Conservation (phyloP, 2,797 vertebrate genomes). For the Syngnathus acus region DNA sequence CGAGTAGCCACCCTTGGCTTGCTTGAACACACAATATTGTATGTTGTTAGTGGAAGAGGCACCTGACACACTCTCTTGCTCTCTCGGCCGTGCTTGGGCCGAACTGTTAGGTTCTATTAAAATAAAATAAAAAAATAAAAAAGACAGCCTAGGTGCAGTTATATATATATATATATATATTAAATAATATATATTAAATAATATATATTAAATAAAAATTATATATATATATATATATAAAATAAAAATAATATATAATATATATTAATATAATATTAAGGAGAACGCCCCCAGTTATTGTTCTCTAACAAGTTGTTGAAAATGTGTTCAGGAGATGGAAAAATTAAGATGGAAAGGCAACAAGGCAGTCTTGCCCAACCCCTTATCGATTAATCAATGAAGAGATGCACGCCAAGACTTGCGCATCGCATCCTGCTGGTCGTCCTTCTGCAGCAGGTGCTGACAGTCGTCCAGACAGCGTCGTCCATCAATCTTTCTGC, state of each 20-base stretch:
- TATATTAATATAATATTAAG: no score
- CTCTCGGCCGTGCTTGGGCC: constrained; percentile 9
- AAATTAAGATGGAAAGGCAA: not conserved
- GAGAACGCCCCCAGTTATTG: no score
- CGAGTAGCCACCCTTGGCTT: constrained; percentile 23
- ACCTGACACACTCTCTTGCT: constrained; percentile 46
- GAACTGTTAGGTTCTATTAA: constrained; percentile 34
- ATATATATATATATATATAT: no score
- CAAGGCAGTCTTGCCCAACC: constrained; percentile 1
- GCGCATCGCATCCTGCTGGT: not conserved
- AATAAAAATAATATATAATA: no score
- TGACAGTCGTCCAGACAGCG: constrained; percentile 14
- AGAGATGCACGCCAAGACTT: not conserved
- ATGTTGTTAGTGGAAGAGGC: constrained; percentile 46
- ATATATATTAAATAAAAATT: no score
- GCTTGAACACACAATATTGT: constrained; percentile 19
- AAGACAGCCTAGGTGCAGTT: no score
- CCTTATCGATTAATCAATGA: constrained; percentile 1
- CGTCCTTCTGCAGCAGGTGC: constrained; percentile 2
- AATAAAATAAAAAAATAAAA: constrained; percentile 20
- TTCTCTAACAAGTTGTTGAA: not conserved
- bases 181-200: no score
- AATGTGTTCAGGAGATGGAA: not conserved
- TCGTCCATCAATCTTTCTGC: constrained; percentile 41
- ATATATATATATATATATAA: no score